Base-by-base conservation (phyloP, 64 coral and sea anemone genomes). In the Montipora capricornis region DNA sequence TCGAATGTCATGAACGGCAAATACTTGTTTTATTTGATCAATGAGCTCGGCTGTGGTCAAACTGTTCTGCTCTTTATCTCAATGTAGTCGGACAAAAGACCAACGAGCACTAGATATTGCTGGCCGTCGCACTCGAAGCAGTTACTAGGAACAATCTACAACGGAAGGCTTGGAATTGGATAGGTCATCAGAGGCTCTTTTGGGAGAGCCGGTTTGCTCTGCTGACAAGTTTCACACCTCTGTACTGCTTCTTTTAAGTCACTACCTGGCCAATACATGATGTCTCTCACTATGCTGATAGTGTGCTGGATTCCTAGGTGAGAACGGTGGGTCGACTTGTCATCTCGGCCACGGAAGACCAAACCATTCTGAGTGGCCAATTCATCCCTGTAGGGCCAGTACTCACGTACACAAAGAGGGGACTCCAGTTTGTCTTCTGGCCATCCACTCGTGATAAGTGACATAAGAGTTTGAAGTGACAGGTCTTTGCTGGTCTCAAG, bases 121-220 rank as follows among this genome's bases (percentile, higher is more conserved):
- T 76, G 16, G 49, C 74, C 57, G 8, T 87, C 17, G 10, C 47
- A 51, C 37, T 88, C 68, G 26, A 95, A 84, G 24, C 78, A 90
- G 73, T 91, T 88, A 80, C 51, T 88, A 46, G 89, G 89, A 12
- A 95, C 80, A 7, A 52, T 59, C 50, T 95, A 49, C 88, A 88
- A 91, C 44, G 93, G 88, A 0, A 83, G 55, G 20, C 22, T 68
- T 62, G 93, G 81, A 8, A 87, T 70, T 49, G 88, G 88, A 22
- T 86, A 55, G 2, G 61, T 44, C 88, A 95, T 95, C 88, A 91
- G 90, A 19, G 94, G 93, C 73, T 90, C 81, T 87, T 80, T 95
- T 53, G 51, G 51, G 51, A 53, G 51, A 53, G 51, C 51, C 51
- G 51, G 51, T 53, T 53, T 53, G 51, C 51, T 8, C 51, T 53